Base-by-base conservation (phyloP, 2,113 vertebrate genomes). In the Mus spicilegus region DNA sequence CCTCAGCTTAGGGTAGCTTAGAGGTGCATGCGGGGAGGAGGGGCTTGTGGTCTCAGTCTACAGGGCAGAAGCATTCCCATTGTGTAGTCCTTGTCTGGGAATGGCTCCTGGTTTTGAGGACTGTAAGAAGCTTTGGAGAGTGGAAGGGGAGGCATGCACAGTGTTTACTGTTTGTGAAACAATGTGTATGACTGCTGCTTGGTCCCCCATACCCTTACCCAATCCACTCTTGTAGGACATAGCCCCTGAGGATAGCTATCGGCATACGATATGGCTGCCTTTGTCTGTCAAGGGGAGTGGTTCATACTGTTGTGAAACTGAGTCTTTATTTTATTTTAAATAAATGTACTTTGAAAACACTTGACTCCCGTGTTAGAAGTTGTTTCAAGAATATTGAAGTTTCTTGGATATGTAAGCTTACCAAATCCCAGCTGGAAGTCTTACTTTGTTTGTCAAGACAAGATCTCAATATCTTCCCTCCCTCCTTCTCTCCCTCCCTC, bases 201-300 rank as follows among this genome's bases (percentile, higher is more conserved):
- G 22, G 20, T 10, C 4, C 10, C 42, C 3, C 26, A 0, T n/a
- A 9, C 36, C 6, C 16, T 1, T 2, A 67, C 65, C 65, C 65
- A 30, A 0, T 9, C 1, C 33, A 11, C 22, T 58, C 70, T 36
- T 26, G 65, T 6, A 19, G 7, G 80, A 8, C 49, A 2, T 33
- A 8, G 54, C 5, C 49, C 36, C 3, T 2, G 30, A 26, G 2
- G 49, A 46, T 46, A 36, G 13, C 58, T 54, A 1, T 3, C 13
- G 0, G 16, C 1, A 2, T 8, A 6, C 14, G 4, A 0, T 19
- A 1, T 76, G 11, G 14, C 19, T 13, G 4, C 88, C 82, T 1
- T 73, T 9, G 8, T 54, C 54, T 54, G 11, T 51, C 46, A 3
- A 36, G 17, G 12, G 26, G 63, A 49, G 22, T 13, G 20, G 10